Evolutionary conservation across 2,888 invertebrate genomes (phyloP), one percentile per base, ranked within the genome.

Genomic region (Rutpela maculata): DNA sequence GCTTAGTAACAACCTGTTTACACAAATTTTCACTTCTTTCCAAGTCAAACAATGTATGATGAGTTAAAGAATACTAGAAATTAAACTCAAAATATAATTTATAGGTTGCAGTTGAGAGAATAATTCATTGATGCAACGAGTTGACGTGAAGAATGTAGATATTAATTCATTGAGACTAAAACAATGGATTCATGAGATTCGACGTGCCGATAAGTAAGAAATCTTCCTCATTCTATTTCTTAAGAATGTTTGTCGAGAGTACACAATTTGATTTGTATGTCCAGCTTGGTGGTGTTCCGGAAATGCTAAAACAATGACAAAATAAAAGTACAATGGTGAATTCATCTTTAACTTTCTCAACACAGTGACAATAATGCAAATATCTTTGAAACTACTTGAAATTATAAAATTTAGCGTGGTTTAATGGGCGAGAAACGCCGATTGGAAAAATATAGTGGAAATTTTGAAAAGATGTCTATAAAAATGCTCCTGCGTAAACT

Each of bases 161-260:
- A 84, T 84, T 84, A 85, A 86, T 85, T 85, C 84, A 83, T 83
- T 78, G 82, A 78, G 81, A 81, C 72, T 82, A 80, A 85, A 82
- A 86, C 86, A 86, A 86, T 86, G 83, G 84, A 82, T 69, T 80
- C 81, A 78, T 68, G 82, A 85, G 85, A 85, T 85, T 80, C 82
- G 80, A 85, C 83, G 83, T 82, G 83, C 71, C 80, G 86, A 86
- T 86, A 85, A 85, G 78, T 77, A 59, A 78, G 82, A 81, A 83
- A 83, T 83, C 84, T 84, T 84, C 84, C 84, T 82, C 81, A 82
- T 84, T 83, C 82, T 82, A 76, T 80, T 80, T 76, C 74, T 69
- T 75, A 69, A 78, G 82, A 83, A 82, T 77, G 81, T 80, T 76
- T 66, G 65, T 78, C 76, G 68, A 81, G 78, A 81, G 74, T 78